Evolutionary conservation across 35 echinoderm and acorn worm genomes (phyloP), one percentile per base, ranked within the genome.

Genomic region (Hemicentrotus pulcherrimus): DNA sequence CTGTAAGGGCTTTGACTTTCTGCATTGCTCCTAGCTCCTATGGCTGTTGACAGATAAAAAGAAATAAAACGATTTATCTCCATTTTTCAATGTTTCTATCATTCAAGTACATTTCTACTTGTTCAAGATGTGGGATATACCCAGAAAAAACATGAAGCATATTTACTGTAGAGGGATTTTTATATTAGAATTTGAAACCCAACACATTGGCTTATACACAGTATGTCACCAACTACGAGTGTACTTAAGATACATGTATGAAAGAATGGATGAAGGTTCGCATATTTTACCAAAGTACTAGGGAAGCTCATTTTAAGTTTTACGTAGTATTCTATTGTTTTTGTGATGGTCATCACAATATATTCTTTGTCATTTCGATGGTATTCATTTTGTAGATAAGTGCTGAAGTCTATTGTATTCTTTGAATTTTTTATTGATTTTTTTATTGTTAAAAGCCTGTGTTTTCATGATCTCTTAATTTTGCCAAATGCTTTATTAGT

Each of bases 361-460:
- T 78, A 78, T 78, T 78, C 28, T 78, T 78, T 78, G 65, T 78
- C 65, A 71, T 71, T 78, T 78, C 22, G 65, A 78, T 78, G 65
- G 65, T 78, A 78, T 78, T 78, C 65, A 78, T 78, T 78, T 78
- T 78, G 65, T 78, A 78, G 65, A 78, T 78, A 78, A 78, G 19
- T 78, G 65, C 65, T 78, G 65, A 78, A 78, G 28, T 22, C 65
- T 78, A 28, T 28, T 78, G 65, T 28, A 78, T 78, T 78, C 65
- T 78, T 78, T 78, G 65, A 78, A n/a, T n/a, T 78, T n/a, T 78
- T 22, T 78, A n/a, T n/a, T n/a, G n/a, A n/a, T n/a, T n/a, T n/a
- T n/a, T n/a, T n/a, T n/a, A n/a, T n/a, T n/a, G n/a, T 78, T 70
- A 24, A 14, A 78, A 78, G 65, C 65, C 65, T 78, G 5, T 78